Evolutionary conservation across 2,113 vertebrate genomes (phyloP), one percentile per base, ranked within the genome.

Genomic region (Melanotaenia duboulayi): DNA sequence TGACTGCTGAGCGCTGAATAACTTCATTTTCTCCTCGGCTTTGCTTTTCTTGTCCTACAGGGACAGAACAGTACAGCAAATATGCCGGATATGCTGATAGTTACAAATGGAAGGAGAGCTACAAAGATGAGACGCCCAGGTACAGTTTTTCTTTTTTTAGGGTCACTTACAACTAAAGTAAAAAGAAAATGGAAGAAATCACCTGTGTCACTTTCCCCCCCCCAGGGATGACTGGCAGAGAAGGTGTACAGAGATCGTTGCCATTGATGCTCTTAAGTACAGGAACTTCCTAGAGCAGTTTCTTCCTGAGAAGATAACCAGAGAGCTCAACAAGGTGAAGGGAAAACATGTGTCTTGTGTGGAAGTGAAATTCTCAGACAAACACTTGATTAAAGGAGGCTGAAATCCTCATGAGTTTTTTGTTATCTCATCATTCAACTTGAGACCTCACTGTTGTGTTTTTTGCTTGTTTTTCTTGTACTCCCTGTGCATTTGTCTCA

Each of bases 261-360:
- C 98, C 50, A 95, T 99, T 24, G 98, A 99, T 82, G 98, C 98
- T 0, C 92, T 97, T 59, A 96, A 93, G 86, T 99, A 95, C 93
- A 92, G 95, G 78, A 89, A 94, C 84, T 95, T 95, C 91, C 90
- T 98, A 50, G 98, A 99, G 88, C 98, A 99, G 88, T 99, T 99
- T 90, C 74, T 95, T 65, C 97, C 96, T 0, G 95, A 98, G 76
- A 98, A 99, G 89, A 95, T 99, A 54, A 93, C 85, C 80, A 95
- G 98, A 77, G 98, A 99, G 82, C 95, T 99, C 58, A 98, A 99
- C 92, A 99, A 99, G 96, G 98, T 95, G 84, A 93, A 90, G 25
- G 25, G 58, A 44, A 20, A 32, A 4, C 22, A 62, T n/a, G 44
- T 2, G 39, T 40, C 9, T 46, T 17, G 16, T 13, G 7, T 55